Evolutionary conservation across 2,888 invertebrate genomes (phyloP).

Genomic region (Agonopterix arenella): DNA sequence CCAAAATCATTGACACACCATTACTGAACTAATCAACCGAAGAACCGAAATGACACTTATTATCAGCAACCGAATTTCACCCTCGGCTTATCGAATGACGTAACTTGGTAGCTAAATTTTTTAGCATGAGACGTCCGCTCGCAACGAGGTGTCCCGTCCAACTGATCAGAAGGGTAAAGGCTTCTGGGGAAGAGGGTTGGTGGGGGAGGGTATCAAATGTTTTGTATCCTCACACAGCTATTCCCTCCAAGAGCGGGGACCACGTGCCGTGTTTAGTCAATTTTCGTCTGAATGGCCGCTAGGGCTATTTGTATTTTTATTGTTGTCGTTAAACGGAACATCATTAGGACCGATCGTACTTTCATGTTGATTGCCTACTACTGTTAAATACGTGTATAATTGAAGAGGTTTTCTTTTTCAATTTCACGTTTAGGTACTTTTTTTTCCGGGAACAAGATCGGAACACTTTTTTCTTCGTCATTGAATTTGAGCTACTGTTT

Average conservation of each 20-base stretch:
- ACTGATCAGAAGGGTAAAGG: slow-evolving; percentile 36
- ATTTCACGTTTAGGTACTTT: slow-evolving; percentile 12
- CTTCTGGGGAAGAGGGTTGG: slow-evolving; percentile 26
- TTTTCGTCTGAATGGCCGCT: slow-evolving; percentile 50
- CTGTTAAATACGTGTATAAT: slow-evolving; percentile 28
- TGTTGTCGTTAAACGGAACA: slow-evolving; percentile 53
- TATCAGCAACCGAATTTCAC: slow-evolving; percentile 41
- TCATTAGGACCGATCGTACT: slow-evolving; percentile 46
- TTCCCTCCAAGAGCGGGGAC: slow-evolving; percentile 47
- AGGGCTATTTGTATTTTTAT: slow-evolving; percentile 56
- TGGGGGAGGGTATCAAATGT: slow-evolving; percentile 54
- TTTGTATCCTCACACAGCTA: slow-evolving; percentile 57
- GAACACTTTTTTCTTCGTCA: not conserved
- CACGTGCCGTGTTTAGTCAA: slow-evolving; percentile 65
- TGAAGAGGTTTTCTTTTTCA: slow-evolving; percentile 21
- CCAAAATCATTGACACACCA: slow-evolving; percentile 58
- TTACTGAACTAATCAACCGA: slow-evolving; percentile 45
- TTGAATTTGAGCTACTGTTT: not conserved
- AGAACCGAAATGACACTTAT: slow-evolving; percentile 29
- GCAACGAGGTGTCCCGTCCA: slow-evolving; percentile 36
- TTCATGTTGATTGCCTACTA: slow-evolving; percentile 40
- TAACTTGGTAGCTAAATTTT: slow-evolving; percentile 50
- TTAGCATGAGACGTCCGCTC: slow-evolving; percentile 33
- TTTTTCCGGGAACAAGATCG: not conserved
- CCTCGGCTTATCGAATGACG: slow-evolving; percentile 52